These are phyloP conservation scores for Melanotaenia maccullochi DNA, from an alignment of 2,797 vertebrate genomes.

Conservation along the genomic window DNA sequence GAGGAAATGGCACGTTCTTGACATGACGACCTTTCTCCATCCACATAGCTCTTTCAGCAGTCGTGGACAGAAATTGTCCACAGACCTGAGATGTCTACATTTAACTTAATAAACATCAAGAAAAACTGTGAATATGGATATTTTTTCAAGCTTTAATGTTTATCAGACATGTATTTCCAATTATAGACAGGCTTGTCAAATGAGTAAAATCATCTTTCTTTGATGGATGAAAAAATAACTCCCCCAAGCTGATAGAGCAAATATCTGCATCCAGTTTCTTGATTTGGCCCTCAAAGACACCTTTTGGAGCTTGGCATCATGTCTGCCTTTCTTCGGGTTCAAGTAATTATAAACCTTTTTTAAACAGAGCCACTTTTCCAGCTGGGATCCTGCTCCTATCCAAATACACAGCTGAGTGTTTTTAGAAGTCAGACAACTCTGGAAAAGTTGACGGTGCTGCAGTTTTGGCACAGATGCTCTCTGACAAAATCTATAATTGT, in stretches of 20 bases:
- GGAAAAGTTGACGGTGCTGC: slow-evolving; percentile 60
- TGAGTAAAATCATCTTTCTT: not conserved
- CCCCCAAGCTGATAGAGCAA: slow-evolving; percentile 10
- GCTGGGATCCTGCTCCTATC: slow-evolving; percentile 66
- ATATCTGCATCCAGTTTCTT: slow-evolving; percentile 11
- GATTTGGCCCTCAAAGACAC: slow-evolving; percentile 32
- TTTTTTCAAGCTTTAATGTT: not conserved
- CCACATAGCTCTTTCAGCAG: slow-evolving; percentile 21
- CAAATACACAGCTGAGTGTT: slow-evolving; percentile 68
- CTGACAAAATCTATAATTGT: slow-evolving; percentile 34
- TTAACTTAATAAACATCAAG: not conserved
- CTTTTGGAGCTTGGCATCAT: slow-evolving; percentile 49
- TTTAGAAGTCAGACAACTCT: slow-evolving; percentile 50
- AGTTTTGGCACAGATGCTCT: slow-evolving; percentile 44
- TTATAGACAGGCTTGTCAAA: not conserved
- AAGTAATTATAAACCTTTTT: slow-evolving; percentile 50
- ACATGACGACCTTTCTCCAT: slow-evolving; percentile 42
- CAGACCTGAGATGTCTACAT: slow-evolving; percentile 18
- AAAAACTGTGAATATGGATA: not conserved
- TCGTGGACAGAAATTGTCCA: slow-evolving; percentile 45
- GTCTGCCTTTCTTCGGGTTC: slow-evolving; percentile 52
- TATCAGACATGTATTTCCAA: not conserved
- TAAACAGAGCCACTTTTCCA: slow-evolving; percentile 59
- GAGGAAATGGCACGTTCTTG: slow-evolving; percentile 59
- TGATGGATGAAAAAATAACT: slow-evolving; percentile 17